phyloP scores from a whole-genome alignment of 2,113 vertebrate genomes.

The Halichoerus grypus region DNA sequence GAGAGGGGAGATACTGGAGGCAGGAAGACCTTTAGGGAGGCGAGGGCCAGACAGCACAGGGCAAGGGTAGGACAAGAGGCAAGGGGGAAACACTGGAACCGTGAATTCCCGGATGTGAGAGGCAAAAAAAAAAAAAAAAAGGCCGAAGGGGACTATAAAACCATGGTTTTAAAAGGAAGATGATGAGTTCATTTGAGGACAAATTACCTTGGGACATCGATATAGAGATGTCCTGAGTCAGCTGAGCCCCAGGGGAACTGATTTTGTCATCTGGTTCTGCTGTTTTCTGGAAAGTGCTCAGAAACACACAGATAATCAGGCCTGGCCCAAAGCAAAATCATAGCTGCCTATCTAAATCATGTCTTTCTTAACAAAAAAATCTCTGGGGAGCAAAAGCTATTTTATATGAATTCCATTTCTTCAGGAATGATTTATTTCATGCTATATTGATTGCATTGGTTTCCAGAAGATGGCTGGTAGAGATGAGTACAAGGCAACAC shows the following conservation, averaged over 20 bases:
- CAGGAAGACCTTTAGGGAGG: not conserved
- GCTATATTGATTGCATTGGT: not conserved
- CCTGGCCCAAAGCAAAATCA: not conserved
- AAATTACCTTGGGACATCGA: not conserved
- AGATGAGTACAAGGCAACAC: not conserved
- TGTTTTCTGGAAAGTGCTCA: not conserved
- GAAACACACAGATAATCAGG: not conserved
- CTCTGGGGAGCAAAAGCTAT: not conserved
- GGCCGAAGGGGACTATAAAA: not conserved
- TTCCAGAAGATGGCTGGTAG: not conserved
- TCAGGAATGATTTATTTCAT: not conserved
- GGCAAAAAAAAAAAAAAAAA: not conserved
- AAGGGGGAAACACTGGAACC: not conserved
- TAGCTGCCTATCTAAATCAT: not conserved
- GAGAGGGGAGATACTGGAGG: not conserved
- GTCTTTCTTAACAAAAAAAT: not conserved
- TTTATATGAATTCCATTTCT: not conserved
- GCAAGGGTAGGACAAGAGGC: not conserved
- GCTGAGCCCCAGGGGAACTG: not conserved
- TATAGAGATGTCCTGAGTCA: conserved; percentile 52
- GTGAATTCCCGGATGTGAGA: not conserved
- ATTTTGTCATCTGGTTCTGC: conserved; percentile 47
- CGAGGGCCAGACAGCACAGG: not conserved
- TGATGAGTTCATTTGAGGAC: conserved; percentile 46
- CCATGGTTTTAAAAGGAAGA: not conserved